phyloP scores from a whole-genome alignment of 2,888 invertebrate genomes.

The Nymphalis polychloros region DNA sequence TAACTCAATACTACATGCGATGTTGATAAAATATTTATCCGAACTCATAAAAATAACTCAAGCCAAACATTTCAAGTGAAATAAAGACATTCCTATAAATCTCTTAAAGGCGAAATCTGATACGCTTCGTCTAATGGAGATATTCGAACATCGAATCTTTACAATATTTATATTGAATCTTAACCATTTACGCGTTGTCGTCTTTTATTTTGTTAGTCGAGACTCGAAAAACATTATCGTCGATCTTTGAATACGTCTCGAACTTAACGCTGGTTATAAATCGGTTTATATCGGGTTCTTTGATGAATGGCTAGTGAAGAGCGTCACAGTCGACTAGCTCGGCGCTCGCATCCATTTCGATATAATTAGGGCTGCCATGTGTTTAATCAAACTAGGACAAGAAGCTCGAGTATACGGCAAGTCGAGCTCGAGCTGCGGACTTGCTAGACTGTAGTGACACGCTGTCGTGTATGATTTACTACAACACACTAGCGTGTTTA shows the following conservation, averaged over 20 bases:
- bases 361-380: conserved; percentile 7
- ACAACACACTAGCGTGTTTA: too few species aligned
- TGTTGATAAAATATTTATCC: conserved; percentile 12
- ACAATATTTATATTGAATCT: conserved; percentile 19
- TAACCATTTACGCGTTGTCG: conserved; percentile 22
- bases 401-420: not conserved
- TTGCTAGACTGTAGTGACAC: not conserved
- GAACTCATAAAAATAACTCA: conserved; percentile 22
- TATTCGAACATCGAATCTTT: conserved; percentile 12
- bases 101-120: conserved; percentile 16
- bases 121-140: conserved; percentile 21
- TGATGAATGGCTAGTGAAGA: conserved; percentile 17
- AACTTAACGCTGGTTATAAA: conserved; percentile 17
- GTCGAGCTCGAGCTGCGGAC: not conserved
- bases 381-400: conserved; percentile 7
- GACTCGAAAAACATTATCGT: conserved; percentile 19
- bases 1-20: conserved; percentile 12
- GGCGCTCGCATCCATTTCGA: not conserved
- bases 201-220: conserved; percentile 24
- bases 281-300: conserved; percentile 15
- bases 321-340: conserved; percentile 5
- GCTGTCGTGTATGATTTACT: too few species aligned
- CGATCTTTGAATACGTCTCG: conserved; percentile 18
- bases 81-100: conserved; percentile 20
- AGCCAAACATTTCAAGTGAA: conserved; percentile 14